These are phyloP conservation scores for Tylochromis polylepis DNA, from an alignment of 2,113 vertebrate species.

Conservation along the genomic window DNA sequence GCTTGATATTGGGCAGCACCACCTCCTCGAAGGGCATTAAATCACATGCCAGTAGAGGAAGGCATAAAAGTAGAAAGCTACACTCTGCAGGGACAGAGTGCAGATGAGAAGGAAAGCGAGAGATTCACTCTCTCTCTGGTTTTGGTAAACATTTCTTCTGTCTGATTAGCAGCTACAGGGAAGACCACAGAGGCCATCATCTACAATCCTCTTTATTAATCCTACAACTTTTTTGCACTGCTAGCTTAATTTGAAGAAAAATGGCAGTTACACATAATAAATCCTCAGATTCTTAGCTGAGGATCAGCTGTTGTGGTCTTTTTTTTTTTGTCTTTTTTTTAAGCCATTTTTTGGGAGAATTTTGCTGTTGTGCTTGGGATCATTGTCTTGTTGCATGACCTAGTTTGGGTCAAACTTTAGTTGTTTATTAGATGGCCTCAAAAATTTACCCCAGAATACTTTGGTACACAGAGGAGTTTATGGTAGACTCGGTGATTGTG, in stretches of 20 bases:
- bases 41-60: background rate
- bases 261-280: background rate
- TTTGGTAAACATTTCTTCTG: background rate
- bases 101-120: background rate
- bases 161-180: no score
- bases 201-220: background rate
- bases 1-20: background rate
- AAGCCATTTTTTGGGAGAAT: rapidly evolving
- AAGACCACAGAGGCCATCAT: background rate
- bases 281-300: background rate
- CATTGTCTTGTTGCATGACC: background rate
- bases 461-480: background rate
- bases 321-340: no score
- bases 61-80: background rate
- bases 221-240: background rate
- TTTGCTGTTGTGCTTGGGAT: background rate
- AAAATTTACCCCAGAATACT: background rate
- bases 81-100: background rate
- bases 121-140: background rate
- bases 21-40: background rate
- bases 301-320: background rate
- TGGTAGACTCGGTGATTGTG: background rate
- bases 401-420: background rate
- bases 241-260: background rate
- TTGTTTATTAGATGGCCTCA: background rate